A percentile compares a stretch with the other conserved stretches of the same genome.
phyloP scores from a whole-genome alignment of 2,797 vertebrate genomes.

The Oreonectes daqikongensis region DNA sequence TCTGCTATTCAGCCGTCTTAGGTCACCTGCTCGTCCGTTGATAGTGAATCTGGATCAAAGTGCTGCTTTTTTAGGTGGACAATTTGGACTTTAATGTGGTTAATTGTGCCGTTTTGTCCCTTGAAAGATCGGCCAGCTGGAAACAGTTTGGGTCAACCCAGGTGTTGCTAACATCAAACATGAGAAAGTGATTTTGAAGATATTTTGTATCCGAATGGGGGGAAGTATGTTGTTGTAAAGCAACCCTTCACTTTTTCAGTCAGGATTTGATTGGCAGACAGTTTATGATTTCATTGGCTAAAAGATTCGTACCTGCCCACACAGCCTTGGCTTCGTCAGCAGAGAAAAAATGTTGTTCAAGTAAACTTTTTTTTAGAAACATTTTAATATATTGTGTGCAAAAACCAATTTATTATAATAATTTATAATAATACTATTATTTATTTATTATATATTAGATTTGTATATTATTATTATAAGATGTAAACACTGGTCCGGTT shows the following conservation, averaged over 20 bases:
- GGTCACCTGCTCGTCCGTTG: slow-evolving; percentile 3
- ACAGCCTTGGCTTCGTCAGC: background rate
- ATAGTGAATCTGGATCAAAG: slow-evolving; percentile 14
- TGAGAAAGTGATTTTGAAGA: background rate
- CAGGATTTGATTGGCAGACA: background rate
- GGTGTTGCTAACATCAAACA: slow-evolving; percentile 17
- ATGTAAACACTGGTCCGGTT: no score
- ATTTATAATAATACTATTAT: no score
- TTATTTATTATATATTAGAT: no score
- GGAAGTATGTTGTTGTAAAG: background rate
- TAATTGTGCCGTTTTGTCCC: slow-evolving; percentile 1
- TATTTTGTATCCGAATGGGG: background rate
- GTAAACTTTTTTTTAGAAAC: background rate
- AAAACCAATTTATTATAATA: no score
- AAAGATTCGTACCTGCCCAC: background rate
- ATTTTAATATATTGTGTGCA: background rate
- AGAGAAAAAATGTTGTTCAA: background rate
- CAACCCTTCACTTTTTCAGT: background rate
- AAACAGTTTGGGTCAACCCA: slow-evolving; percentile 1
- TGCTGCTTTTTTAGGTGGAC: background rate
- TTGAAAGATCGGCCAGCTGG: background rate
- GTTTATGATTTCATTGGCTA: background rate
- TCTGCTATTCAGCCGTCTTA: slow-evolving; percentile 16
- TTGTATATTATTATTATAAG: no score
- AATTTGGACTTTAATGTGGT: slow-evolving; percentile 35